These are phyloP conservation scores for Opisthocomus hoazin DNA, from an alignment of 2,113 vertebrate genomes.

Conservation along the genomic window DNA sequence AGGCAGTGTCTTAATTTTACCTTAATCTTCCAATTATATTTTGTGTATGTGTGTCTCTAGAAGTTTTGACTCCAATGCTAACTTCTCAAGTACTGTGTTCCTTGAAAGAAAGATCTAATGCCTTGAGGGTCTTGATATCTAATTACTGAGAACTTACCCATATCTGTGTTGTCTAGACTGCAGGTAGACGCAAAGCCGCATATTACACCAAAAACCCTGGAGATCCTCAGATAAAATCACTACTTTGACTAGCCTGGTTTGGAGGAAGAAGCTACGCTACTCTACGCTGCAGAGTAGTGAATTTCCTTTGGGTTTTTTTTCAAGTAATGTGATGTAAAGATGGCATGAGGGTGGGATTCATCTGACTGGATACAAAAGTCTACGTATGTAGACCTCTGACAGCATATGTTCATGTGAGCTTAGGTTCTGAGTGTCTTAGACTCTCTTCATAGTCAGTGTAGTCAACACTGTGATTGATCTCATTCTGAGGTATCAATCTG, in stretches of 20 bases:
- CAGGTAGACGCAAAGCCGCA: not conserved
- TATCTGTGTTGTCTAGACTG: constrained; percentile 26
- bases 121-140: constrained; percentile 6
- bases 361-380: not conserved
- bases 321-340: not conserved
- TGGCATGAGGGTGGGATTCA: not conserved
- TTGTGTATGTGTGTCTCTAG: not conserved
- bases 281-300: not conserved
- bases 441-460: not conserved
- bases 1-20: constrained; percentile 45
- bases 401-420: not conserved
- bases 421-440: not conserved
- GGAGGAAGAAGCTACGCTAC: not conserved
- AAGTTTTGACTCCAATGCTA: constrained; percentile 26
- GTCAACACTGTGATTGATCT: not conserved
- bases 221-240: not conserved
- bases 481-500: not conserved
- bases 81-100: constrained; percentile 1
- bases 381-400: not conserved
- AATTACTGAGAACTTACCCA: constrained; percentile 28
- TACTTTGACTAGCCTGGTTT: not conserved
- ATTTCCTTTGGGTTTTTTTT: not conserved
- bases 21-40: constrained; percentile 52
- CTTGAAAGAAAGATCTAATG: constrained; percentile 26
- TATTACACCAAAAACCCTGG: not conserved